A percentile compares a stretch with the other conserved stretches of the same genome.
Conservation (phyloP, 2,888 invertebrate genomes). For the Troides aeacus region DNA sequence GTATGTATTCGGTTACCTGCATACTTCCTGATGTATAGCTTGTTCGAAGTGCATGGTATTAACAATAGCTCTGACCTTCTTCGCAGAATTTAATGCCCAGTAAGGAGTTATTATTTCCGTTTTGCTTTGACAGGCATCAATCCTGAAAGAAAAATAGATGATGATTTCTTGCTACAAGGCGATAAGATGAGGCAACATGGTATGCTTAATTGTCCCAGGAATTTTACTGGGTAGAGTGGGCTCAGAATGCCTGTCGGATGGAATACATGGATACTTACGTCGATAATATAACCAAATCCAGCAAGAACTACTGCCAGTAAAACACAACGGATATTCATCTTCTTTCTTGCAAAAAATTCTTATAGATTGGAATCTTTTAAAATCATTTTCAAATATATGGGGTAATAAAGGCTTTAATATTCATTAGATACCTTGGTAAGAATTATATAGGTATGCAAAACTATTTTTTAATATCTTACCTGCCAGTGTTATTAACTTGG, state of each 20-base stretch:
- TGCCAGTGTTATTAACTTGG: slow-evolving; percentile 69
- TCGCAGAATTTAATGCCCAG: slow-evolving; percentile 96
- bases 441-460: background rate
- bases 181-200: background rate
- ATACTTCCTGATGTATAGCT: slow-evolving; percentile 96
- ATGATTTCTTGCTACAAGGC: background rate
- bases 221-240: background rate
- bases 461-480: slow-evolving; percentile 46
- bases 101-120: slow-evolving; percentile 96
- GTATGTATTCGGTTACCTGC: slow-evolving; percentile 81
- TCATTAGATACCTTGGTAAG: too few relatives aligned
- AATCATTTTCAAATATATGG: too few relatives aligned
- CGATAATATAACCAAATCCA: too few relatives aligned
- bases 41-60: slow-evolving; percentile 97
- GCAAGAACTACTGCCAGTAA: too few relatives aligned
- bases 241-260: background rate
- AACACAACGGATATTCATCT: too few relatives aligned
- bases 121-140: slow-evolving; percentile 95
- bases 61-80: slow-evolving; percentile 93
- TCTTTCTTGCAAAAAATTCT: too few relatives aligned
- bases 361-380: too few relatives aligned
- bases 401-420: too few relatives aligned
- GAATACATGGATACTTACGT: background rate
- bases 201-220: background rate
- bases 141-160: slow-evolving; percentile 67